A percentile compares a stretch with the other conserved stretches of the same genome.
These are phyloP conservation scores for Pyrocoelia pectoralis DNA, from an alignment of 2,888 invertebrate genomes.

Conservation along the genomic window DNA sequence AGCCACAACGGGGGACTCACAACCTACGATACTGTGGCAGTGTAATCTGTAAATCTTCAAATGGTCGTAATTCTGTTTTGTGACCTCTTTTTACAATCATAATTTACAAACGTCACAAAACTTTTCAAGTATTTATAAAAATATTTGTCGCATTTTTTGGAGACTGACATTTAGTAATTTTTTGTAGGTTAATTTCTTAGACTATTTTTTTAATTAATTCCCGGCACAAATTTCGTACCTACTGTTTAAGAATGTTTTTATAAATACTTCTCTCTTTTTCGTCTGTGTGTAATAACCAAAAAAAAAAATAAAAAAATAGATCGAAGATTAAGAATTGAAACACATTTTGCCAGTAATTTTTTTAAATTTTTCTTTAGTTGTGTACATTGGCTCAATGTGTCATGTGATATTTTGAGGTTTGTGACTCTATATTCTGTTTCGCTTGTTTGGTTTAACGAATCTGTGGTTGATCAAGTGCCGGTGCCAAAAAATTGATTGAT, in stretches of 20 bases:
- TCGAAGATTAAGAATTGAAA: constrained; percentile 44
- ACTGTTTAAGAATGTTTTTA: constrained; percentile 46
- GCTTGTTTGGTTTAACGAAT: constrained; percentile 29
- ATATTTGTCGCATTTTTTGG: constrained; percentile 46
- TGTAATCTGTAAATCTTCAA: constrained; percentile 83
- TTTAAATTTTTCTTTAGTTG: constrained; percentile 22
- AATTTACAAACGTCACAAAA: constrained; percentile 28
- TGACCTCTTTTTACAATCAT: not conserved
- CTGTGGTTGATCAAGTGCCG: constrained; percentile 27
- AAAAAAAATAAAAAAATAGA: too few species aligned
- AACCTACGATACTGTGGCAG: constrained; percentile 99
- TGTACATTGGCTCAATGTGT: constrained; percentile 60
- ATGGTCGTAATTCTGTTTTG: not conserved
- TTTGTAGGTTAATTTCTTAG: constrained; percentile 31
- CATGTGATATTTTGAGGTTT: constrained; percentile 62
- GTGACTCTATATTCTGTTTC: constrained; percentile 46
- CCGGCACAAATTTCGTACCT: constrained; percentile 35
- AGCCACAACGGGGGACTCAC: constrained; percentile 87
- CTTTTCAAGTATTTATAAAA: constrained; percentile 41
- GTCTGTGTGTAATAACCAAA: constrained; percentile 47
- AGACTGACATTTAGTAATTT: constrained; percentile 47
- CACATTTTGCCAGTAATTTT: constrained; percentile 53
- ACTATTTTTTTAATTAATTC: constrained; percentile 24
- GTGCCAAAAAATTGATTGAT: constrained; percentile 34
- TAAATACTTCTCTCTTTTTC: constrained; percentile 33